Base-by-base conservation (phyloP, 2,888 invertebrate species). In the Monochamus alternatus region DNA sequence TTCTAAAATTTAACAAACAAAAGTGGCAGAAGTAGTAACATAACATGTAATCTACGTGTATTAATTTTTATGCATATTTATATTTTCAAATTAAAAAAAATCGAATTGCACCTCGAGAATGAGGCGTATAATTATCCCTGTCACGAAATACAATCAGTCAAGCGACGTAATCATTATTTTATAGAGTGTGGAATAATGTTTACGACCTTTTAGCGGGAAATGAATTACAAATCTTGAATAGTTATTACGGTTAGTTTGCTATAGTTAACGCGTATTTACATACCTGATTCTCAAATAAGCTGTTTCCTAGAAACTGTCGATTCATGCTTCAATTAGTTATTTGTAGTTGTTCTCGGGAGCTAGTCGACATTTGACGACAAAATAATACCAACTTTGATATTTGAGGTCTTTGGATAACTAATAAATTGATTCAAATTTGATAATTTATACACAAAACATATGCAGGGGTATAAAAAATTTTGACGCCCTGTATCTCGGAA, bases 161-260 rank as follows among this genome's bases (percentile, higher is more conserved):
- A 7, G 55, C n/a, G 55, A 55, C 22, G 55, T 14, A n/a, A 55
- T 55, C 14, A n/a, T 12, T 55, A 55, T 55, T 55, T 55, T 22
- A 55, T 22, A 22, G 55, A n/a, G 7, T 55, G 55, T 55, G 55
- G 55, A 55, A 55, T 55, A 55, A 55, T 55, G 55, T 14, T 55
- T 55, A 55, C 55, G 55, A 55, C 55, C 55, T 55, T 55, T 55
- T 55, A 55, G 55, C 55, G n/a, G 55, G 14, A 55, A 55, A 55
- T 22, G 14, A 55, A n/a, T 47, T 12, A 47, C 47, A 3, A 47
- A 47, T 47, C 55, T 55, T 55, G 55, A 22, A 55, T 55, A 14
- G 10, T 55, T 55, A 14, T 55, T 55, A 55, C 55, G 55, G 3
- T 55, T 14, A 55, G 55, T 55, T 55, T 5, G 14, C 7, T 38